Base-by-base conservation (phyloP, 1,140 invertebrate species). In the Chironomus striatipennis region DNA sequence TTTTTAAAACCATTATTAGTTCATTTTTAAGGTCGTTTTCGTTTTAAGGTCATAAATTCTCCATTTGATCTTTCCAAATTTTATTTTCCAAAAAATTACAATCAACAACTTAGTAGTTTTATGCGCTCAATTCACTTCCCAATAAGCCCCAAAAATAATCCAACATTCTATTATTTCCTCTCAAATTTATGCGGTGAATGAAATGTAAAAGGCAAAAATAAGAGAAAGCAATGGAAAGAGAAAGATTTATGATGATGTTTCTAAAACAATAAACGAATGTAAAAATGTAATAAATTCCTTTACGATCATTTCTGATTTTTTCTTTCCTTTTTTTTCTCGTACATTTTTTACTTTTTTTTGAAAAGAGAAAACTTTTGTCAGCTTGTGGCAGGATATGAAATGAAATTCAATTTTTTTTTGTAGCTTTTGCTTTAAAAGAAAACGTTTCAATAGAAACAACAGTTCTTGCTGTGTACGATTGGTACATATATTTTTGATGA, bases 351-450 rank as follows among this genome's bases (percentile, higher is more conserved):
- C n/a, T n/a, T n/a, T 57, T n/a, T 15, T 4, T 12, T 5, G 15
- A 57, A n/a, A 57, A 57, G 47, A 15, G n/a, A 57, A n/a, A 57
- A 57, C 9, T 57, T 57, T 57, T 57, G 47, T 57, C 47, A 57
- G 47, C 47, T 57, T 57, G 12, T 57, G 12, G 47, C 47, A 57
- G 47, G 12, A 12, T 1, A 57, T 12, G 47, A n/a, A 57, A 57
- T 57, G 47, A 57, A 57, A 57, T 57, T 57, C 47, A 57, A 57
- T 57, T 57, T n/a, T 57, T 57, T 57, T 57, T n/a, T n/a, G n/a
- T n/a, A 5, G 12, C n/a, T 57, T 57, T 15, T 10, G 12, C 47
- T 57, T 57, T n/a, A 57, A 57, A n/a, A 57, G 12, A 10, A 34
- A 34, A 34, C 24, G 5, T 34, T 34, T 34, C 24, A 34, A 34